phyloP scores from a whole-genome alignment of 2,113 vertebrate species.

The Pithys albifrons region DNA sequence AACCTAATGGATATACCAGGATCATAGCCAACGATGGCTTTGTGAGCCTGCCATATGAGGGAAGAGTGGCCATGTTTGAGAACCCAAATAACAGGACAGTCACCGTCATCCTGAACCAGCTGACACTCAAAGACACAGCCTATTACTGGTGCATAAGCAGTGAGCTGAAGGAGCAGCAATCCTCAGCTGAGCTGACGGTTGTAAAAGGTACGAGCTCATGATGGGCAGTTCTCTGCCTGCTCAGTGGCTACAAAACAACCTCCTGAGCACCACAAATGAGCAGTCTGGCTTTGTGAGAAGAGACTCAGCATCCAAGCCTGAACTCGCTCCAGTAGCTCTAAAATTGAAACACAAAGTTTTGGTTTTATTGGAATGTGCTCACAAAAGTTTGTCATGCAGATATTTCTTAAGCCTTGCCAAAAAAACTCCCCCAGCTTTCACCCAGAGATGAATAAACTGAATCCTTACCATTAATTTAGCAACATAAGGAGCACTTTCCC shows the following conservation, averaged over 20 bases:
- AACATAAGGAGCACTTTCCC: fast-evolving
- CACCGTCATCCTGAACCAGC: slow-evolving; percentile 69
- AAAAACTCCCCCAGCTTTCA: neutral
- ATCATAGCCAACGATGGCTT: neutral
- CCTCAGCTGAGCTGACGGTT: slow-evolving; percentile 52
- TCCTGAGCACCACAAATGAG: neutral
- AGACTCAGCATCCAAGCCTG: fast-evolving
- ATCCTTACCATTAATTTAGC: neutral
- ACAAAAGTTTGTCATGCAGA: neutral
- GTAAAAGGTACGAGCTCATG: slow-evolving; percentile 15
- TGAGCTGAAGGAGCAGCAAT: neutral
- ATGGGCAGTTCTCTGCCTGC: neutral
- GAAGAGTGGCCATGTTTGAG: slow-evolving; percentile 53
- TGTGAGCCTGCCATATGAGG: fast-evolving
- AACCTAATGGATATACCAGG: fast-evolving
- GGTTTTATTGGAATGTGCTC: fast-evolving
- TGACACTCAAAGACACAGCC: slow-evolving; percentile 44
- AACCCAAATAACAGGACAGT: neutral
- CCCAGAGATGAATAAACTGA: neutral
- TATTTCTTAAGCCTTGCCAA: neutral
- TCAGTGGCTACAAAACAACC: neutral
- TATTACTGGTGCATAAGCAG: slow-evolving; percentile 75
- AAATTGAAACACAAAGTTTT: neutral
- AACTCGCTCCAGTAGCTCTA: neutral
- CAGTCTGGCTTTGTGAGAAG: neutral